Percentiles rank a stretch among this genome's conserved stretches.
These are phyloP conservation scores for Trypoxylon attenuatum DNA, from an alignment of 2,888 invertebrate species.

Conservation along the genomic window DNA sequence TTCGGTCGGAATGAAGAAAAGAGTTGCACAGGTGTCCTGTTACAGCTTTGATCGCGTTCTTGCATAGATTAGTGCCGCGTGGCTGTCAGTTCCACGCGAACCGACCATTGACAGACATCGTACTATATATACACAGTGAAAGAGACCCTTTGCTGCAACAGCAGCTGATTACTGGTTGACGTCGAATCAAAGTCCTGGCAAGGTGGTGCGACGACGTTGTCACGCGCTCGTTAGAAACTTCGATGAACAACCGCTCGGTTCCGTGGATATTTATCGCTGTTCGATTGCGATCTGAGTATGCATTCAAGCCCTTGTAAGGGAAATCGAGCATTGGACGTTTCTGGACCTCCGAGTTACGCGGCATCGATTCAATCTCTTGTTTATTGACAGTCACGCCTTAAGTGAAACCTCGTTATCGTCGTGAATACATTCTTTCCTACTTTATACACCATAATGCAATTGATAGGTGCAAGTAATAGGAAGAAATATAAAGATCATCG, in stretches of 20 bases:
- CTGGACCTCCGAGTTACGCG: neutral
- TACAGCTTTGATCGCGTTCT: constrained; percentile 15
- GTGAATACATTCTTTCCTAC: no score
- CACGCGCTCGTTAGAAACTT: constrained; percentile 38
- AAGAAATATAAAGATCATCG: no score
- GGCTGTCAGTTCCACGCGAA: constrained; percentile 24
- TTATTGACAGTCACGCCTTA: neutral
- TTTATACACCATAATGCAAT: no score
- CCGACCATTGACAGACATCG: constrained; percentile 48
- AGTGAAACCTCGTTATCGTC: neutral
- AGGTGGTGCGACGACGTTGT: constrained; percentile 40
- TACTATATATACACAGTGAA: no score
- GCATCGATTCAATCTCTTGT: neutral
- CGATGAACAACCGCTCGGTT: constrained; percentile 27
- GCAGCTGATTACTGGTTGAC: constrained; percentile 50
- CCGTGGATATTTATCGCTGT: constrained; percentile 26
- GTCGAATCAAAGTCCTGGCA: constrained; percentile 39
- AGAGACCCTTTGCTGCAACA: constrained; percentile 34
- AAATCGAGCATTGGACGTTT: neutral
- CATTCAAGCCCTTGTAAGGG: neutral
- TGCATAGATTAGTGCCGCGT: constrained; percentile 54
- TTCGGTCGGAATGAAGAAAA: no score
- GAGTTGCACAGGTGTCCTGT: constrained; percentile 46
- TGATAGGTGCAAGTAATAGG: no score
- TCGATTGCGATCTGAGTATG: constrained; percentile 29